Conservation (phyloP, 2,113 vertebrate species). For the Ptychochromis oligacanthus region DNA sequence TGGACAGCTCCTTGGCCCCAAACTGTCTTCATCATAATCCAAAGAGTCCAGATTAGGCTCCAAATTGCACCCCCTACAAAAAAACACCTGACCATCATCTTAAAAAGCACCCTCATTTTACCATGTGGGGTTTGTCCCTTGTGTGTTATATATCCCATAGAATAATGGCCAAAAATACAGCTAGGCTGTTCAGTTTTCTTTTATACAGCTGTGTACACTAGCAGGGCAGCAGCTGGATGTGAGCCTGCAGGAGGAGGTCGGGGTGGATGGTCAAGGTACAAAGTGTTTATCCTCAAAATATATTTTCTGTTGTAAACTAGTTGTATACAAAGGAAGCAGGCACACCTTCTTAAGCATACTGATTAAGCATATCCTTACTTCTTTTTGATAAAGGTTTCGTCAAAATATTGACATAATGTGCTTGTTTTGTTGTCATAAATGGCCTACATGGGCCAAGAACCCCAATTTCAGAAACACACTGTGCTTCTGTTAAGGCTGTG, state of each 20-base stretch:
- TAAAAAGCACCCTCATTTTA: not conserved
- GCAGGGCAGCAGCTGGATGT: not conserved
- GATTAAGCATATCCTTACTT: too few species aligned
- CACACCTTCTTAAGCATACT: too few species aligned
- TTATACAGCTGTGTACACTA: not conserved
- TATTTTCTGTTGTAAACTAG: too few species aligned
- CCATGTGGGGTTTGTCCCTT: not conserved
- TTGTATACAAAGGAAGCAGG: too few species aligned
- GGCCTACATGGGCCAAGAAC: too few species aligned
- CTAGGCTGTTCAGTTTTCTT: not conserved
- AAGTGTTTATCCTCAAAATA: too few species aligned
- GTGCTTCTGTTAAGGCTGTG: too few species aligned
- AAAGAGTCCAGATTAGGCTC: not conserved
- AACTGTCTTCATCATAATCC: conserved; percentile 15
- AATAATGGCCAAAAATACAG: not conserved
- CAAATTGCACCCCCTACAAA: not conserved
- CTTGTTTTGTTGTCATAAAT: too few species aligned
- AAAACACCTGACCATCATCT: not conserved
- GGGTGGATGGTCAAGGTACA: not conserved
- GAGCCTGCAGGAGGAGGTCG: not conserved
- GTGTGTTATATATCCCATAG: not conserved
- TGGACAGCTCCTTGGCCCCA: not conserved
- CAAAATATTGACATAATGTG: too few species aligned
- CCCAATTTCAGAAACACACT: too few species aligned
- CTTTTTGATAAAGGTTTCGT: too few species aligned